phyloP scores from a whole-genome alignment of 2,888 invertebrate species.

The Tetragonula carbonaria region DNA sequence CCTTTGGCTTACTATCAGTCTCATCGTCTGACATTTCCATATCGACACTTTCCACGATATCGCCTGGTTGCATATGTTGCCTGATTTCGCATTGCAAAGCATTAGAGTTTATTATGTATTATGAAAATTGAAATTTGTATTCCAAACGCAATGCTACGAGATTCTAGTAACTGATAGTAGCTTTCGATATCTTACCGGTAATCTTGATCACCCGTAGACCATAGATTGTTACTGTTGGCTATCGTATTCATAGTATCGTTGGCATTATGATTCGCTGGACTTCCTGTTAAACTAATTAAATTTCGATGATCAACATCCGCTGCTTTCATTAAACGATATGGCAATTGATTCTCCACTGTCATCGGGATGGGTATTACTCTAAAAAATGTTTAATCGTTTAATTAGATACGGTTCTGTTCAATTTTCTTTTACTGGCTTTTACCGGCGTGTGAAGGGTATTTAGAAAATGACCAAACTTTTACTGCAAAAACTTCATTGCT shows the following conservation, averaged over 20 bases:
- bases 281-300: slow-evolving; percentile 92
- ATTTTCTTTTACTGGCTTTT: background rate
- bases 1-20: slow-evolving; percentile 78
- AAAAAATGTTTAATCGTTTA: slow-evolving; percentile 12
- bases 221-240: slow-evolving; percentile 74
- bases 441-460: no score
- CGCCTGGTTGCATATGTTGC: slow-evolving; percentile 83
- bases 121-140: slow-evolving; percentile 4
- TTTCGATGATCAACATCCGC: slow-evolving; percentile 93
- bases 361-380: slow-evolving; percentile 80
- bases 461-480: no score
- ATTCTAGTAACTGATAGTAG: background rate
- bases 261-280: slow-evolving; percentile 84
- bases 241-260: slow-evolving; percentile 69
- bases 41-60: slow-evolving; percentile 92
- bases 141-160: background rate
- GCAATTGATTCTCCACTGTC: slow-evolving; percentile 77
- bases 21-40: slow-evolving; percentile 96
- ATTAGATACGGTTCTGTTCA: background rate
- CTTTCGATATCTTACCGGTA: slow-evolving; percentile 76
- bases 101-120: slow-evolving; percentile 9
- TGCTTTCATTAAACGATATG: slow-evolving; percentile 81
- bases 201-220: slow-evolving; percentile 81
- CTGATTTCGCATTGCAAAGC: slow-evolving; percentile 52
- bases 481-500: no score